Evolutionary conservation across 2,797 vertebrate species (phyloP).

Genomic region (Arctocebus calabarensis): DNA sequence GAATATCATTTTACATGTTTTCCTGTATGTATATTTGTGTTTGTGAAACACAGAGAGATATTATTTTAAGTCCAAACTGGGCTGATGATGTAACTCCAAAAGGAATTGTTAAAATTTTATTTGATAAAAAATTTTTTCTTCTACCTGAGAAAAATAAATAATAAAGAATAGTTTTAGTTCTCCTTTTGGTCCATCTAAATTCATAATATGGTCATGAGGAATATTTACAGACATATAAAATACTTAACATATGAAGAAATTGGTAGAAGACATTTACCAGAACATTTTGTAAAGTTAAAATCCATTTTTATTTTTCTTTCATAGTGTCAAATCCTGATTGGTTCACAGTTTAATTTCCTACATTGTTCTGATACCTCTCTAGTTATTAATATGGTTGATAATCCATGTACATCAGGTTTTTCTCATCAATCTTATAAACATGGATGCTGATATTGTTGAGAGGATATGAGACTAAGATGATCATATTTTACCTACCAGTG

Average conservation of each 20-base stretch:
- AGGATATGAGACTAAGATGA: neutral
- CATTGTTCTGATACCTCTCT: too few species aligned
- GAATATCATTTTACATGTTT: neutral
- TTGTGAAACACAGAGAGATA: neutral
- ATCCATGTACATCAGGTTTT: neutral
- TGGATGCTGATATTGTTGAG: neutral
- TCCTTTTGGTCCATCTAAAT: neutral
- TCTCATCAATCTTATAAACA: neutral
- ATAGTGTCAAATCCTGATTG: rapidly evolving
- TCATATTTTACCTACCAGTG: neutral
- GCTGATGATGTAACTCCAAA: neutral
- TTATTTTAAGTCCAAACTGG: neutral
- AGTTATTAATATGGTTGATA: neutral
- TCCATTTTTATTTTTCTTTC: neutral
- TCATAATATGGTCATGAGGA: neutral
- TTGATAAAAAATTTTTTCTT: neutral
- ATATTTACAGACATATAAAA: neutral
- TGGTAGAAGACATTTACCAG: neutral
- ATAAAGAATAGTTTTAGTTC: neutral
- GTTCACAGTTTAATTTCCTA: neutral
- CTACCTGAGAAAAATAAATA: neutral
- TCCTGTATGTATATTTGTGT: neutral
- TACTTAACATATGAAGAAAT: neutral
- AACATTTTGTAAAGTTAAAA: neutral
- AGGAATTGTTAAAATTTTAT: neutral